Evolutionary conservation across 2,113 vertebrate genomes (phyloP), one percentile per base, ranked within the genome.

Genomic region (Pedetes capensis): DNA sequence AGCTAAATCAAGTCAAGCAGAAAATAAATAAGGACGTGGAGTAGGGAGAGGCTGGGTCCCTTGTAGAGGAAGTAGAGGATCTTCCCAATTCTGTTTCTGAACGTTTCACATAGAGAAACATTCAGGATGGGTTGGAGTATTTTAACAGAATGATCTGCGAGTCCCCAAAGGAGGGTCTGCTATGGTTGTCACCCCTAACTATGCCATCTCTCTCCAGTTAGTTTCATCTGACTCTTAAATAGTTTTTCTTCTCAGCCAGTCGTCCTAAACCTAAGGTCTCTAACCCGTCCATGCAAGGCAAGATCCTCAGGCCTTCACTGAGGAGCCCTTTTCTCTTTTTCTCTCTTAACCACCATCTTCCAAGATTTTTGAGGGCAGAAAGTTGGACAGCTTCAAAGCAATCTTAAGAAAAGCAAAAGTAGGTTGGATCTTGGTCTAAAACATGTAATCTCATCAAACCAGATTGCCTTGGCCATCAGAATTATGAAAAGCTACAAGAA

Each of bases 361-460:
- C 79, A 78, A 84, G 74, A 79, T 72, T 91, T 95, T 79, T 71
- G 57, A 94, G 74, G 47, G 82, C 9, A 87, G 72, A 69, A 87
- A 95, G 23, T 4, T 76, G 59, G 84, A 47, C 83, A 53, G 59
- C 90, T 94, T 85, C 69, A 88, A 85, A 93, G 79, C 53, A 85
- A 69, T 78, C 85, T 82, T 69, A 88, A 49, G 79, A 87, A 92
- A 89, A 81, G 86, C 34, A 78, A 55, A 95, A 68, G 63, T 42
- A 87, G 63, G 57, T 53, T 80, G 71, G 79, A 74, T 81, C 34
- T n/a, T 27, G 61, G n/a, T 88, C 86, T 86, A 49, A 86, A 91
- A 93, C 78, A 61, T 29, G 51, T 91, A 85, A 94, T 94, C 82
- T 97, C 86, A 91, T 87, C 89, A 89, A 82, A 87, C 57, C 71